These are phyloP conservation scores for Sclerurus mexicanus DNA, from an alignment of 2,113 vertebrate species.

Conservation along the genomic window DNA sequence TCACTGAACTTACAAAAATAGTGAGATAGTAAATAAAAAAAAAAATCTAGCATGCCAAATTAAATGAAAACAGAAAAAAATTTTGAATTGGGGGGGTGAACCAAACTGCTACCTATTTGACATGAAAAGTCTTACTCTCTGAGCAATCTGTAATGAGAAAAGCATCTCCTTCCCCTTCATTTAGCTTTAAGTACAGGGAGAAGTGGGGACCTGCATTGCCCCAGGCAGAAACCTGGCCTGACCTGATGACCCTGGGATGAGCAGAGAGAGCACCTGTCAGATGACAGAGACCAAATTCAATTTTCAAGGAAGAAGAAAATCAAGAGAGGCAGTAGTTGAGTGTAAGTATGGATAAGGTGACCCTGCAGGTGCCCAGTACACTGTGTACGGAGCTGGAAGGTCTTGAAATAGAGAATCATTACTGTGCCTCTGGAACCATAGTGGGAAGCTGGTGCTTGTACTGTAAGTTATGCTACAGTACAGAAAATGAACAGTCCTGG, in stretches of 20 bases:
- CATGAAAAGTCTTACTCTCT: neutral
- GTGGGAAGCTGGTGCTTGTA: neutral
- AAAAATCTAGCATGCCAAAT: neutral
- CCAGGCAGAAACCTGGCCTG: neutral
- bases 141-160: neutral
- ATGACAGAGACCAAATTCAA: neutral
- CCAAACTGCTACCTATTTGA: neutral
- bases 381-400: neutral
- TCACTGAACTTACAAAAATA: neutral
- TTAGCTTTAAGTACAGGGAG: neutral
- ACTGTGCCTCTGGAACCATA: neutral
- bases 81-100: neutral
- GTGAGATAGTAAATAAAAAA: neutral
- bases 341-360: neutral
- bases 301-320: neutral
- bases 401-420: neutral
- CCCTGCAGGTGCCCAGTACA: neutral
- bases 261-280: neutral
- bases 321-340: neutral
- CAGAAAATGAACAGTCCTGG: neutral
- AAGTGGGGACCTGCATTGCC: neutral
- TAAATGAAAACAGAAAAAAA: neutral
- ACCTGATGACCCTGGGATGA: fast-evolving
- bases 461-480: neutral
- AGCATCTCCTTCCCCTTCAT: neutral